A percentile compares a stretch with the other conserved stretches of the same genome.
Evolutionary conservation across 2,888 invertebrate genomes (phyloP).

Genomic region (Boloria selene): DNA sequence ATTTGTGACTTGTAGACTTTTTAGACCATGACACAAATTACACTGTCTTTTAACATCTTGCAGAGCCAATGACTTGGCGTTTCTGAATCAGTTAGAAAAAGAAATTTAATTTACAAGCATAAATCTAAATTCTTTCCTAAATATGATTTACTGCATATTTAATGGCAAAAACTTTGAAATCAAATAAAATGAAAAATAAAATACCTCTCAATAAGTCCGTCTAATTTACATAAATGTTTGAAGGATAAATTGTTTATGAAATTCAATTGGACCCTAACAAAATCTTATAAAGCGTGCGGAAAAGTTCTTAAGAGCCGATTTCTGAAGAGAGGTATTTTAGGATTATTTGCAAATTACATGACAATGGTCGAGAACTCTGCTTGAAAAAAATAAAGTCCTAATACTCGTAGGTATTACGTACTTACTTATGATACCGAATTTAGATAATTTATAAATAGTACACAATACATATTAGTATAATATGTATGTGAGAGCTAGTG

Average conservation of each 20-base stretch:
- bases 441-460: no score
- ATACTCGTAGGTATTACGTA: background rate
- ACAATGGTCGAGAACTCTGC: slow-evolving; percentile 59
- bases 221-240: background rate
- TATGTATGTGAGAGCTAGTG: no score
- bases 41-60: no score
- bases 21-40: no score
- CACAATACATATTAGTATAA: no score
- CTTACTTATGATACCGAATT: background rate
- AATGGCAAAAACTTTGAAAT: no score
- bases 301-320: slow-evolving; percentile 12
- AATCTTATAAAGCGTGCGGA: slow-evolving; percentile 13
- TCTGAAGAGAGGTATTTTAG: slow-evolving; percentile 38
- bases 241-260: slow-evolving; percentile 17
- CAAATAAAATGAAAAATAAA: background rate
- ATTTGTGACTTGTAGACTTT: no score
- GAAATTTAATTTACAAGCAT: no score
- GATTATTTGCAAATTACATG: slow-evolving; percentile 50
- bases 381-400: slow-evolving; percentile 45
- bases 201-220: background rate
- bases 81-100: no score
- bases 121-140: no score
- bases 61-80: no score
- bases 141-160: no score
- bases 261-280: slow-evolving; percentile 23